These are phyloP conservation scores for Heliopora coerulea DNA, from an alignment of 92 coral and sea anemone genomes.

Conservation along the genomic window DNA sequence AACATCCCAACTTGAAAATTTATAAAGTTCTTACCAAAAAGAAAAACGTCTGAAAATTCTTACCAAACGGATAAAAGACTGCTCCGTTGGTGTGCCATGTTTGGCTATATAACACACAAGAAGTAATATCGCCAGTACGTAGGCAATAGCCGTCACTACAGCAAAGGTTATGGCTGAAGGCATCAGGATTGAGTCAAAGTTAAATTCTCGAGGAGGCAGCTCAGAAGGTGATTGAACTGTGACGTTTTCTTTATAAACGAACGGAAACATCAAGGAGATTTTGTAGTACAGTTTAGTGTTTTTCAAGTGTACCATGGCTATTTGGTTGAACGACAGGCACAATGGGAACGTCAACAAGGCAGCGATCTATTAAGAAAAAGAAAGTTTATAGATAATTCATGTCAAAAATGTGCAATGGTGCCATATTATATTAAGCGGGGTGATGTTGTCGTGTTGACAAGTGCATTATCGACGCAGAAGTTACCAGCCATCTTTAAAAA, in stretches of 20 bases:
- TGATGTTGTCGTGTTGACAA: too few species aligned
- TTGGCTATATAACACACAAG: not conserved
- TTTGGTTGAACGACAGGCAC: conserved; percentile 10
- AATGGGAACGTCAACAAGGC: conserved; percentile 1
- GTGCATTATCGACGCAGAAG: too few species aligned
- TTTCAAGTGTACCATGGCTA: conserved; percentile 1
- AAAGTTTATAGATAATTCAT: too few species aligned
- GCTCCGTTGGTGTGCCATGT: conserved; percentile 2
- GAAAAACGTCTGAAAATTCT: not conserved
- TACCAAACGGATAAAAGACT: not conserved
- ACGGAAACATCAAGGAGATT: conserved; percentile 2
- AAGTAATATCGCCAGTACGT: not conserved
- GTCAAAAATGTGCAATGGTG: too few species aligned
- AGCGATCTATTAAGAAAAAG: not conserved
- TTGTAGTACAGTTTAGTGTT: not conserved
- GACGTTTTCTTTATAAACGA: conserved; percentile 17
- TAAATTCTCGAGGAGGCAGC: not conserved
- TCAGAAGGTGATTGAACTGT: conserved; percentile 5
- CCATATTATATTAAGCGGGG: too few species aligned
- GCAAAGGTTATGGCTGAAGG: conserved; percentile 11
- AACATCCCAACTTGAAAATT: not conserved
- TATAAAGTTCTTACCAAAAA: not conserved
- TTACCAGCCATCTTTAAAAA: too few species aligned
- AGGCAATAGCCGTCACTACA: conserved; percentile 16
- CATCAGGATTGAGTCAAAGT: not conserved